phyloP scores from a whole-genome alignment of 2,113 vertebrate species.

The Loxodonta africana region DNA sequence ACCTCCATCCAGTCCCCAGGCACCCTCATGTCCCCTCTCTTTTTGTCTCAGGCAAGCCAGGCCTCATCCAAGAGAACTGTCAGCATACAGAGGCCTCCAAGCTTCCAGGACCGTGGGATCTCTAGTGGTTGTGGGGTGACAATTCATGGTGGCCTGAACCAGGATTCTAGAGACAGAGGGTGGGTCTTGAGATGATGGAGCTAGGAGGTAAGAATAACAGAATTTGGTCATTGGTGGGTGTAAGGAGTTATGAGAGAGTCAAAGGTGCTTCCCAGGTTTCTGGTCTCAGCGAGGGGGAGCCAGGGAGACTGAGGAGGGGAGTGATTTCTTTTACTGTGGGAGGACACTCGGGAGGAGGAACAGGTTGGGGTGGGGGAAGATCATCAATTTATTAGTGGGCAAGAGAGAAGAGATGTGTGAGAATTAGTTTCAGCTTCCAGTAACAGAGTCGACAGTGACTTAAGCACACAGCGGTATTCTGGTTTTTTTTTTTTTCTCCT shows the following conservation, averaged over 20 bases:
- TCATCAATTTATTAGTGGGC: not conserved
- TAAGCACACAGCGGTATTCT: not conserved
- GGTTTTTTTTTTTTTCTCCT: not conserved
- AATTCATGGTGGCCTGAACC: not conserved
- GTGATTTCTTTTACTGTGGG: not conserved
- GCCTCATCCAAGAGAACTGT: not conserved
- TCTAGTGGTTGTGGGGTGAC: not conserved
- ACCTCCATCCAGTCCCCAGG: not conserved
- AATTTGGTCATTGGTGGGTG: not conserved
- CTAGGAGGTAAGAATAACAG: not conserved
- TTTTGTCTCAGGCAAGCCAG: not conserved
- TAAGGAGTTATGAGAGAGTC: not conserved
- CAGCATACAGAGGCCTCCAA: not conserved
- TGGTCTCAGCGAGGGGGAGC: no score
- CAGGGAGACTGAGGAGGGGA: not conserved
- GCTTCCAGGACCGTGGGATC: not conserved
- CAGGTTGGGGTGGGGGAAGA: not conserved
- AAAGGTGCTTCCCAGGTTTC: not conserved
- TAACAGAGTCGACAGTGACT: not conserved
- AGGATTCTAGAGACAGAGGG: not conserved
- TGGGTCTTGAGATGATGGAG: not conserved
- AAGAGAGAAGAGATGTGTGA: not conserved
- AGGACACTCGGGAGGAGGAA: not conserved
- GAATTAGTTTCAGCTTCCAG: not conserved
- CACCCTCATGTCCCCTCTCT: not conserved